A percentile compares a stretch with the other conserved stretches of the same genome.
Evolutionary conservation across 2,797 vertebrate genomes (phyloP).

Genomic region (Falco peregrinus): DNA sequence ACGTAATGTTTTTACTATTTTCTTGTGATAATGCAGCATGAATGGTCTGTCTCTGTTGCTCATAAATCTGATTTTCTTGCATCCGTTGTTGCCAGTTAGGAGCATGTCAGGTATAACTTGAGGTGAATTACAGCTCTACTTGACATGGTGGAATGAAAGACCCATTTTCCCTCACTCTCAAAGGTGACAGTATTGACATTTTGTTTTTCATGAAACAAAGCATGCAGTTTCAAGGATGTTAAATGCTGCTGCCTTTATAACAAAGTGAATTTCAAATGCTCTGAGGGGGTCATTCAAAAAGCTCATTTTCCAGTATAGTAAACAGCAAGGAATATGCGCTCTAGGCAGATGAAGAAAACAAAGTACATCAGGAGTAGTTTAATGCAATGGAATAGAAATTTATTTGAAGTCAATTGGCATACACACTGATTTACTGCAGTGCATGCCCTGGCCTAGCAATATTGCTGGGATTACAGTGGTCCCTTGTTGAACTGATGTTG

Average conservation of each 20-base stretch:
- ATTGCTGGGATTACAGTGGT: background rate
- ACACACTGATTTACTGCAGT: background rate
- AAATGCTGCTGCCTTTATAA: conserved; percentile 7
- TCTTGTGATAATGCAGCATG: background rate
- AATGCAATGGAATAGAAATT: background rate
- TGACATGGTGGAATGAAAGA: background rate
- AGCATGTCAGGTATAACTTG: background rate
- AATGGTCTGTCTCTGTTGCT: background rate
- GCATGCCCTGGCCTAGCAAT: background rate
- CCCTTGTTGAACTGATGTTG: background rate
- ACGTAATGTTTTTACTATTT: background rate
- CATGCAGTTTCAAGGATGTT: background rate
- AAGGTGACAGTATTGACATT: background rate
- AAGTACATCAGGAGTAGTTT: background rate
- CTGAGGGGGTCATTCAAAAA: background rate
- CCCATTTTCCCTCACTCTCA: background rate
- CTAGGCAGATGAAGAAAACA: background rate
- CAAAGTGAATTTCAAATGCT: background rate
- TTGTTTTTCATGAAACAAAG: background rate
- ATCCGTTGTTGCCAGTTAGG: background rate
- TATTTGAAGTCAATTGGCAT: background rate
- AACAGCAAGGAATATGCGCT: background rate
- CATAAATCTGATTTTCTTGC: background rate
- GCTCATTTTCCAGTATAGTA: conserved; percentile 15
- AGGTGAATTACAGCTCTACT: background rate